Base-by-base conservation (phyloP, 1,140 invertebrate genomes). In the Lethrus apterus region DNA sequence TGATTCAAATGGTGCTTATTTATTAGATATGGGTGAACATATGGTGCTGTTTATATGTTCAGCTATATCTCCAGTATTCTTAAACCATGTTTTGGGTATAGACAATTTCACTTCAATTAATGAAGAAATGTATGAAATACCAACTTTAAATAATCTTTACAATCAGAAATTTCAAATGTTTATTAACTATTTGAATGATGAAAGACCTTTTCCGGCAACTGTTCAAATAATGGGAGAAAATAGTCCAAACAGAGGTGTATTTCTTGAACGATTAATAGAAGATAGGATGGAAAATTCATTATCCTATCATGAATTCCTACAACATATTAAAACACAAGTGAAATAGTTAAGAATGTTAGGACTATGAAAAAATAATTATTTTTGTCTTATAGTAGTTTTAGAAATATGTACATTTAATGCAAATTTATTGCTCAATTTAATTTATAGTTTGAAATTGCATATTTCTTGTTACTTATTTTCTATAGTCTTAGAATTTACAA, bases 241-340 rank as follows among this genome's bases (percentile, higher is more conserved):
- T 66, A 89, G 89, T 62, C 84, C 84, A 46, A 76, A 81, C 34
- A 77, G 88, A 51, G 75, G 77, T 29, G 63, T 83, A 46, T 97
- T 99, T 69, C 80, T 90, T 15, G 89, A 95, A 53, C 80, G 83
- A 54, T 75, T 99, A 56, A 77, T 97, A 17, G 95, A 99, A 70
- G 96, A 99, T 70, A 76, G 93, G 60, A 83, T 87, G 51, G 94
- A 98, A 69, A 86, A 84, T 49, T 83, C 89, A 34, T 81, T 95
- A 67, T 94, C 91, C 55, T 98, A 98, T 70, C 91, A 93, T 69
- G 96, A 99, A 79, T 99, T 98, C 72, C 76, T 99, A 63, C 93
- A 98, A 70, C 90, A 96, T 72, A 72, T 99, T 47, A 91, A 93
- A 70, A 81, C 80, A 58, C 88, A 93, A 71, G 77, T 95, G 59